Base-by-base conservation (phyloP, 2,888 invertebrate genomes). In the Lepidochrysops patricia region DNA sequence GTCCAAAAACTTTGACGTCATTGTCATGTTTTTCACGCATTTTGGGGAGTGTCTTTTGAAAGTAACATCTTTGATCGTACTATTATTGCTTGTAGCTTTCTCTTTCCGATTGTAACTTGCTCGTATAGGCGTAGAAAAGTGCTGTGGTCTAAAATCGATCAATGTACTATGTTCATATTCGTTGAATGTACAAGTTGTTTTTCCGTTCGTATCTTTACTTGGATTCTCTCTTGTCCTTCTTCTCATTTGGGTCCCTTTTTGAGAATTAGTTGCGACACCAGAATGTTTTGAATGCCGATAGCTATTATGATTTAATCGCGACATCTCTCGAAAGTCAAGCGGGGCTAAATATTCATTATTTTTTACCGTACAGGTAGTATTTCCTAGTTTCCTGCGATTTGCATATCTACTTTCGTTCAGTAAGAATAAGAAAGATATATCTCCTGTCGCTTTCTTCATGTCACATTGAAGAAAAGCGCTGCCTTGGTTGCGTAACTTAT, bases 111-210 rank as follows among this genome's bases (percentile, higher is more conserved):
- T 29, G 7, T 61, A 27, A 64, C 32, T 12, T 61, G 43, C 7
- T 4, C 62, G 63, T 68, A 73, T 79, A n/a, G 82, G 84, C 9
- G 84, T 84, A 0, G 84, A 84, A 26, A 70, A 67, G 67, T 75
- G 72, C 48, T 63, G 68, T 32, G 83, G 83, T 27, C 68, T 69
- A 64, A 84, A 84, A 57, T 74, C 64, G 57, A 63, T 62, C 7
- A 66, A 61, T 15, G 63, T 60, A 49, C 57, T 4, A 27, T 63
- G 60, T 7, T 65, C 19, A 26, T 60, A 15, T 26, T 52, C 56
- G 35, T 37, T 57, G 54, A 34, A 49, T 23, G 29, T 50, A 13
- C 19, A 48, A 2, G 43, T 58, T 19, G 19, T 37, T 26, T 29
- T 9, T 26, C 13, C 19, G 1, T 7, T 19, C 4, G 57, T 56